Evolutionary conservation across 2,797 vertebrate species (phyloP).

Genomic region (Halcyon badia): DNA sequence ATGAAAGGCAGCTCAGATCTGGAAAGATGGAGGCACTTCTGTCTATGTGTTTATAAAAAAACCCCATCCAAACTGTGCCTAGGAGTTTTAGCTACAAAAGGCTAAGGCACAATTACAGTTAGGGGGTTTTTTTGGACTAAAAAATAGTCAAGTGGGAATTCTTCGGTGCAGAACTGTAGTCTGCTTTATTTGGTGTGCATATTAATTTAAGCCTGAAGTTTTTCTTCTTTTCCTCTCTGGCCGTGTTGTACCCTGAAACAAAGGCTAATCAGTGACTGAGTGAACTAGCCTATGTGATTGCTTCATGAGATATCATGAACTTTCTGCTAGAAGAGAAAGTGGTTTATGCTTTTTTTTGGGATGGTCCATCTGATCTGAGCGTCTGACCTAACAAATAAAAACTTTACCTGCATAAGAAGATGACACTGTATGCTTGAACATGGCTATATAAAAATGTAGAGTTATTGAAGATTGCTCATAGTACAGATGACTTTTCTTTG

Average conservation of each 20-base stretch:
- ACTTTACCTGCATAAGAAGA: not conserved
- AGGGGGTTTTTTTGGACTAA: not conserved
- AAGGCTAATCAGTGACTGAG: not conserved
- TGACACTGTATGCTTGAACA: not conserved
- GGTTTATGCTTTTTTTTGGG: not conserved
- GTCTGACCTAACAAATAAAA: not conserved
- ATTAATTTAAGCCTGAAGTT: not conserved
- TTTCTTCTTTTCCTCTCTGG: not conserved
- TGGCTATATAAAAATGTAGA: not conserved
- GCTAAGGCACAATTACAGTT: not conserved
- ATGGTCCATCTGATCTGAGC: not conserved
- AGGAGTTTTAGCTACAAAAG: not conserved
- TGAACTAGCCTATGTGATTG: not conserved
- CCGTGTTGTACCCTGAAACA: not conserved
- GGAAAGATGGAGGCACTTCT: not conserved
- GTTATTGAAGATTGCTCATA: not conserved
- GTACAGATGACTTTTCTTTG: not conserved
- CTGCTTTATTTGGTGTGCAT: not conserved
- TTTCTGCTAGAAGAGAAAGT: not conserved
- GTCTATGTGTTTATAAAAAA: not conserved
- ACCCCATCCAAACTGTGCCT: not conserved
- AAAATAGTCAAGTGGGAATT: not conserved
- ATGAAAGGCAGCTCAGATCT: not conserved
- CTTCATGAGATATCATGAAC: not conserved
- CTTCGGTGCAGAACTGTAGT: not conserved